Evolutionary conservation across 2,113 vertebrate genomes (phyloP), one percentile per base, ranked within the genome.

Genomic region (Riparia riparia): DNA sequence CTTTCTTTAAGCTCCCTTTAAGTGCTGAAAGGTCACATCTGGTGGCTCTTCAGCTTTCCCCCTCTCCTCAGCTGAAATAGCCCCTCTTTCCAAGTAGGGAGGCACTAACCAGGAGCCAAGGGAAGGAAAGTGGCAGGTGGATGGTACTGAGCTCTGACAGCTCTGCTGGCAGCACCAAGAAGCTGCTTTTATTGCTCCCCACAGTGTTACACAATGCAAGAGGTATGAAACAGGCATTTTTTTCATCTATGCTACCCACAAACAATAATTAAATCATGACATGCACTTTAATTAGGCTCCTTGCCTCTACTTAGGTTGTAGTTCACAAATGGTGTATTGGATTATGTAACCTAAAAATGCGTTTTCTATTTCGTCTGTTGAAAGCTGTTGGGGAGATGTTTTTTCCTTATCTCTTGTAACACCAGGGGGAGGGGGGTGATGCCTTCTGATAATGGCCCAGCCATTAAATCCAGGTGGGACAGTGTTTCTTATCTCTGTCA

Each of bases 171-270:
- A 78, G 13, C 47, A 86, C 37, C 21, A 37, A 29, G 39, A 32
- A 28, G 8, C 61, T 95, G 25, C 16, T 93, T 16, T 31, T 49
- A 22, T 24, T 82, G 24, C 17, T 83, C 49, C 58, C 21, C 2
- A 4, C 9, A 6, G 1, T 2, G 2, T 34, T 37, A 32, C 0
- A 1, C 0, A 1, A 50, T 14, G 61, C 37, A 57, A 69, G 45
- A 84, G 72, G 34, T 61, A 89, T 21, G 18, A 53, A 49, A 70
- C n/a, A 21, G 3, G 6, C 19, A 32, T 0, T 86, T 60, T 69
- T 63, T 70, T 47, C 20, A 37, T 9, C 37, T 37, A 37, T 37
- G 37, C 7, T 31, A 39, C 58, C 42, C 64, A 49, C 12, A 83
- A 81, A 51, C 29, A 60, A 29, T 17, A 89, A 66, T 82, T 90